Percentiles rank a stretch among this genome's conserved stretches.
phyloP scores from a whole-genome alignment of 2,888 invertebrate genomes.

The Charanyca ferruginea region DNA sequence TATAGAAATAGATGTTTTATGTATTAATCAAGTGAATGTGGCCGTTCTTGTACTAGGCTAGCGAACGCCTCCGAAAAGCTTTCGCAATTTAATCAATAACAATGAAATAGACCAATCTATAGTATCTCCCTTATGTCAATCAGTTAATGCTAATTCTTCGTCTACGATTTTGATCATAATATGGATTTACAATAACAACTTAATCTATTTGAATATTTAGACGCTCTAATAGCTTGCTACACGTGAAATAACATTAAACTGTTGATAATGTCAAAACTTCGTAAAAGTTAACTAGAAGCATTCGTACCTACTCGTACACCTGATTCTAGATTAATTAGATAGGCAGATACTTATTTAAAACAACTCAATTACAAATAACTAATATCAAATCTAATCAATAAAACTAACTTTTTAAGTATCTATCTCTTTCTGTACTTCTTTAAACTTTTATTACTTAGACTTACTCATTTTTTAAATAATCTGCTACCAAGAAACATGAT shows the following conservation, averaged over 20 bases:
- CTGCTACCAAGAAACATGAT: constrained; percentile 67
- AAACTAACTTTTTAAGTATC: constrained; percentile 12
- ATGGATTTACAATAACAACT: constrained; percentile 18
- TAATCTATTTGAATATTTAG: constrained; percentile 2
- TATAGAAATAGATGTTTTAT: constrained; percentile 65
- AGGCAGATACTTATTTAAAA: background rate
- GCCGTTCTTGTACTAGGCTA: background rate
- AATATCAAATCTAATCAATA: constrained; percentile 13
- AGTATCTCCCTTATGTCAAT: background rate
- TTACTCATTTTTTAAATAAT: constrained; percentile 58
- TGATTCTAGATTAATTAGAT: background rate
- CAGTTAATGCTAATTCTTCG: constrained; percentile 7
- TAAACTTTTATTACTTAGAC: constrained; percentile 57
- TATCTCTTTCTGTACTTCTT: constrained; percentile 11
- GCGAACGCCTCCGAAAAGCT: background rate
- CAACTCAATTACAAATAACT: background rate
- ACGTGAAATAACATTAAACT: constrained; percentile 19
- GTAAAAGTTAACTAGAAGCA: background rate
- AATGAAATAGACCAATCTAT: background rate
- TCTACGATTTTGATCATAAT: constrained; percentile 5
- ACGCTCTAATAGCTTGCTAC: constrained; percentile 3
- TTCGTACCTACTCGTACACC: background rate
- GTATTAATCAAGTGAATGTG: constrained; percentile 42
- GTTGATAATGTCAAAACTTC: background rate
- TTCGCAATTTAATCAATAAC: background rate